These are phyloP conservation scores for Umimayanthus chanpuru DNA, from an alignment of 92 coral and sea anemone species.

Conservation along the genomic window DNA sequence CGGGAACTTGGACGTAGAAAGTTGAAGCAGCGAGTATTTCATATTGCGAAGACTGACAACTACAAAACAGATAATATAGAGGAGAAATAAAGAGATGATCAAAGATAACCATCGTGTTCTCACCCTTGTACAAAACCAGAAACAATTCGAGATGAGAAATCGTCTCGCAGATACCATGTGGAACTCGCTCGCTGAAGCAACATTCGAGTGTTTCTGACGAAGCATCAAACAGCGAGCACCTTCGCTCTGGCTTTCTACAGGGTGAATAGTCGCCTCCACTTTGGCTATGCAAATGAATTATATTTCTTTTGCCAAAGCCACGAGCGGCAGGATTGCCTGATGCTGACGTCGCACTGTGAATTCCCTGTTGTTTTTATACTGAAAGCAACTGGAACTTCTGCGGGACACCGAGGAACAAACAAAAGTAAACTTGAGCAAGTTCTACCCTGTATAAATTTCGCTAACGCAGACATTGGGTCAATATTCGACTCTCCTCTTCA, in stretches of 20 bases:
- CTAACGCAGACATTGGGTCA: slow-evolving; percentile 1
- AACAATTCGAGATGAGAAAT: slow-evolving; percentile 42
- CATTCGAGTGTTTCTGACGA: slow-evolving; percentile 23
- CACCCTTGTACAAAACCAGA: slow-evolving; percentile 39
- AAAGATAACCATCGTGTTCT: slow-evolving; percentile 44
- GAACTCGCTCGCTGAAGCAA: slow-evolving; percentile 18
- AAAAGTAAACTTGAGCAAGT: neutral
- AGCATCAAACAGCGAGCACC: slow-evolving; percentile 2
- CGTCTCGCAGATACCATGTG: slow-evolving; percentile 44
- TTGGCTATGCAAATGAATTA: slow-evolving; percentile 44
- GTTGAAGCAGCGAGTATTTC: slow-evolving; percentile 28
- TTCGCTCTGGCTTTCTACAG: slow-evolving; percentile 8
- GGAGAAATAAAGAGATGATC: slow-evolving; percentile 16
- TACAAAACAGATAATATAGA: slow-evolving; percentile 25
- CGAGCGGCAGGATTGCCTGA: neutral
- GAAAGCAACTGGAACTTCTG: slow-evolving; percentile 24
- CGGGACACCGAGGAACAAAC: slow-evolving; percentile 38
- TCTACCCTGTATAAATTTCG: neutral
- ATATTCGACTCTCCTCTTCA: neutral
- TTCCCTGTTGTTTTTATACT: slow-evolving; percentile 36
- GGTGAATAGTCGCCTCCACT: neutral
- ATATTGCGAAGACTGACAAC: slow-evolving; percentile 29
- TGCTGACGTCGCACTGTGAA: slow-evolving; percentile 48
- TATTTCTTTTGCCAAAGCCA: slow-evolving; percentile 34
- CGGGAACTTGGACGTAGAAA: slow-evolving; percentile 30